Evolutionary conservation across 92 coral and sea anemone species (phyloP).

Genomic region (Palythoa caribaeorum): DNA sequence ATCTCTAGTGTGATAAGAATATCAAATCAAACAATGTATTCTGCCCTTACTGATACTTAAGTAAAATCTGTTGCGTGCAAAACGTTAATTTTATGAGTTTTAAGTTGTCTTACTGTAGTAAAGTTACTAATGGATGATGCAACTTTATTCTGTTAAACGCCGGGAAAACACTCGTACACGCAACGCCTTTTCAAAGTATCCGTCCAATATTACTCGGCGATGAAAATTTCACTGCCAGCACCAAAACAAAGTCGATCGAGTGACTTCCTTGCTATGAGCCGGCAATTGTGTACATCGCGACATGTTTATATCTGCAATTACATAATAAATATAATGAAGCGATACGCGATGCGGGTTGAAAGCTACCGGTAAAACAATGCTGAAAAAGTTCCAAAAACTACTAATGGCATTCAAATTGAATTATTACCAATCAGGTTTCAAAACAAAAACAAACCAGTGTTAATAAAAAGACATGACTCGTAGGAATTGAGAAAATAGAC

Average conservation of each 20-base stretch:
- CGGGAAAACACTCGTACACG: not conserved
- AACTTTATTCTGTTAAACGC: not conserved
- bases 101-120: not conserved
- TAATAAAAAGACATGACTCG: not conserved
- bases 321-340: not conserved
- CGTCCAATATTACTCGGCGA: not conserved
- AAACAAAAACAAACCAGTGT: not conserved
- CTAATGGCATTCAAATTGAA: not conserved
- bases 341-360: slow-evolving; percentile 5
- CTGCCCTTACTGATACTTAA: not conserved
- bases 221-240: not conserved
- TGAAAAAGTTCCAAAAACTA: slow-evolving; percentile 30
- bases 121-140: not conserved
- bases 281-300: not conserved
- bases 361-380: slow-evolving; percentile 9
- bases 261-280: not conserved
- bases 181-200: not conserved
- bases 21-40: not conserved
- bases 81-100: not conserved
- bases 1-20: not conserved
- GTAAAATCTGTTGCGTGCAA: not conserved
- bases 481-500: not conserved
- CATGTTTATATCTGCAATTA: not conserved
- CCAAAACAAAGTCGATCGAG: not conserved
- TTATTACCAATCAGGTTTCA: not conserved